phyloP scores from a whole-genome alignment of 1,140 invertebrate species.

The Hyposmocoma kahamanoa region DNA sequence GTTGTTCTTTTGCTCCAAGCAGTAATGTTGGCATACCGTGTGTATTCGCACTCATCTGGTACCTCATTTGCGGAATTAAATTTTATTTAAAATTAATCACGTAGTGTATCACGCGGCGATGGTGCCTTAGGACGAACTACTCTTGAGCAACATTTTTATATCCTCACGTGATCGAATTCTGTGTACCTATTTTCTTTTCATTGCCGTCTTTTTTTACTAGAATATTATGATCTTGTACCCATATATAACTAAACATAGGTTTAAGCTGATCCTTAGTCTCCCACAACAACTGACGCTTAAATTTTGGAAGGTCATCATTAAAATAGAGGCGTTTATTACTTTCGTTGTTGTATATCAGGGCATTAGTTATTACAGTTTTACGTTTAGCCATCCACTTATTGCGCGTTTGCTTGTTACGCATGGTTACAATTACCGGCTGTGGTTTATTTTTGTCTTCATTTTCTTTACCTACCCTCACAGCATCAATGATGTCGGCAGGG shows the following conservation, averaged over 20 bases:
- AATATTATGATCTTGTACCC: constrained; percentile 4
- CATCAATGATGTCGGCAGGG: background rate
- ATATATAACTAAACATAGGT: background rate
- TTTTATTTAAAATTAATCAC: background rate
- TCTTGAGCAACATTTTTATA: background rate
- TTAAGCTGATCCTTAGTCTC: background rate
- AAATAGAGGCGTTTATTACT: background rate
- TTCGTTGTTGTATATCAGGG: background rate
- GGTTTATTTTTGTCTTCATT: background rate
- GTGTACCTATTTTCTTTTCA: constrained; percentile 4
- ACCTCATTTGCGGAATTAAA: background rate
- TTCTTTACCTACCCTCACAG: constrained; percentile 1
- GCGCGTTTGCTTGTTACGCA: constrained; percentile 1
- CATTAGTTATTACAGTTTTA: background rate
- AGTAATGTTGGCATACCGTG: background rate
- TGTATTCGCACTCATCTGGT: background rate
- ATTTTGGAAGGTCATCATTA: constrained; percentile 4
- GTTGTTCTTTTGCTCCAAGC: constrained; percentile 2
- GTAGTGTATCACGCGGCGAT: constrained; percentile 8
- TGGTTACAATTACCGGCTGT: constrained; percentile 2
- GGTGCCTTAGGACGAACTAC: no score
- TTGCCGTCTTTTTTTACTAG: background rate
- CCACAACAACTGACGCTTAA: constrained; percentile 4
- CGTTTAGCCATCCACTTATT: background rate
- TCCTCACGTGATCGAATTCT: background rate